A percentile compares a stretch with the other conserved stretches of the same genome.
These are phyloP conservation scores for Aphelocoma californica DNA, from an alignment of 2,797 vertebrate genomes.

Conservation along the genomic window DNA sequence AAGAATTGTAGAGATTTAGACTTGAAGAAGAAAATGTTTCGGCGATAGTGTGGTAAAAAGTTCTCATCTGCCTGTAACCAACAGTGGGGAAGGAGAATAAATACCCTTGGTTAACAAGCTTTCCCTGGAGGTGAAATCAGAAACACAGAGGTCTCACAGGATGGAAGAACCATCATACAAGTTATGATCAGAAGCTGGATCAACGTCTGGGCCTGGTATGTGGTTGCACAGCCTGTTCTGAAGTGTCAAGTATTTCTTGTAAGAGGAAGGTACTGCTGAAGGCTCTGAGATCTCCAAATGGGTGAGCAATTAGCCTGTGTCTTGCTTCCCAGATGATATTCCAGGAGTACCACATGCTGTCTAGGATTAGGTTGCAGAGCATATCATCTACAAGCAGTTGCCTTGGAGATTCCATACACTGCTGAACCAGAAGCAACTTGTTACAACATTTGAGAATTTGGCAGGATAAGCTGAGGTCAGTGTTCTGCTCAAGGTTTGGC, in stretches of 20 bases:
- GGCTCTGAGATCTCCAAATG: not conserved
- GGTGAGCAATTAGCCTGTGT: not conserved
- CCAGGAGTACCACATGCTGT: not conserved
- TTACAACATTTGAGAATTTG: not conserved
- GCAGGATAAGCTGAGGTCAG: not conserved
- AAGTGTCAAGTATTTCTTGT: not conserved
- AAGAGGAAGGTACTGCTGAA: not conserved
- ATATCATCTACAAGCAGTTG: not conserved
- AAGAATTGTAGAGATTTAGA: not conserved
- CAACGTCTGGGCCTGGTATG: not conserved
- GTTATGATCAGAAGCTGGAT: not conserved
- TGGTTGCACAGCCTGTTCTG: not conserved
- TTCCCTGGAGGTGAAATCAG: not conserved
- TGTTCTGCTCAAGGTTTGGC: not conserved
- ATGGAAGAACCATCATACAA: not conserved
- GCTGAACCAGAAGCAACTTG: not conserved
- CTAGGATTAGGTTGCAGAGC: not conserved
- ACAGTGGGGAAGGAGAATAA: not conserved
- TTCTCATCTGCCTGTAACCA: not conserved
- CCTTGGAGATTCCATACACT: not conserved
- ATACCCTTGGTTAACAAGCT: not conserved
- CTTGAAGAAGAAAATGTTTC: not conserved
- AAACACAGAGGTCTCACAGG: not conserved
- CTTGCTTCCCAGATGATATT: not conserved
- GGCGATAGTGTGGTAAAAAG: not conserved